phyloP scores from a whole-genome alignment of 2,888 invertebrate species.

The Aphodius sticticus region DNA sequence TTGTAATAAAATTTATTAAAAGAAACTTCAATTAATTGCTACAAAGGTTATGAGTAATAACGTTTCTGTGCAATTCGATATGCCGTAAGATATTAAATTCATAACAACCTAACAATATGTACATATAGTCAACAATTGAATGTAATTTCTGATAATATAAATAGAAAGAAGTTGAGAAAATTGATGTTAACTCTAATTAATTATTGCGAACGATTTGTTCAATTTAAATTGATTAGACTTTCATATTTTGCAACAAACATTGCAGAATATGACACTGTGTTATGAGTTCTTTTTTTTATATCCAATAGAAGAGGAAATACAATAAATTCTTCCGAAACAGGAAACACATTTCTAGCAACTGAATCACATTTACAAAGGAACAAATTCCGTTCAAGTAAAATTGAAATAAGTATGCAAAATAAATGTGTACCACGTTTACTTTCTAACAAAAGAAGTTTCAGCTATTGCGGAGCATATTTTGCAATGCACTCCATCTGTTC shows the following conservation, averaged over 20 bases:
- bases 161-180: not conserved
- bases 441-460: slow-evolving; percentile 4
- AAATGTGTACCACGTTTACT: not conserved
- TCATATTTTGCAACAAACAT: not conserved
- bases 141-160: not conserved
- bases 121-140: not conserved
- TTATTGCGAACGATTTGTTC: too few relatives aligned
- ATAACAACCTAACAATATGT: not conserved
- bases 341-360: not conserved
- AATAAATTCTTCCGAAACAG: not conserved
- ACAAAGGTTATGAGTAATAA: not conserved
- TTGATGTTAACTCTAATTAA: too few relatives aligned
- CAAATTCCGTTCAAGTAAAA: not conserved
- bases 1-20: not conserved
- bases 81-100: not conserved
- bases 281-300: too few relatives aligned
- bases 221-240: not conserved
- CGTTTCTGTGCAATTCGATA: not conserved
- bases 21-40: not conserved
- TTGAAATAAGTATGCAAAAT: not conserved
- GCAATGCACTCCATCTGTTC: not conserved
- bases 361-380: not conserved
- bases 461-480: not conserved
- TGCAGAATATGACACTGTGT: not conserved
- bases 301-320: not conserved